phyloP scores from a whole-genome alignment of 2,888 invertebrate species.

The Lithodes maja region DNA sequence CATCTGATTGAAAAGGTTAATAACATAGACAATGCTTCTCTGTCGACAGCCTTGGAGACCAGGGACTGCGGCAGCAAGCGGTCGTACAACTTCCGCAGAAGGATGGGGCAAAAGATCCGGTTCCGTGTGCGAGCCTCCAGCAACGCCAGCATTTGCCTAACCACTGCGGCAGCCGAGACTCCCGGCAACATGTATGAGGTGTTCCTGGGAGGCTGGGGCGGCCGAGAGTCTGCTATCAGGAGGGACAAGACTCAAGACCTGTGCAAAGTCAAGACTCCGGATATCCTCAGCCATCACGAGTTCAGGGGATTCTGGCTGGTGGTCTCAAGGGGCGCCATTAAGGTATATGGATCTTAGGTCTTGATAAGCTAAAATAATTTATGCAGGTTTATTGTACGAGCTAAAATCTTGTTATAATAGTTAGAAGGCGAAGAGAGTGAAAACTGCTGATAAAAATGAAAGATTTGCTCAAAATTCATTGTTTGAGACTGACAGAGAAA shows the following conservation, averaged over 20 bases:
- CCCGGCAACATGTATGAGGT: conserved; percentile 29
- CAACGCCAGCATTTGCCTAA: conserved; percentile 32
- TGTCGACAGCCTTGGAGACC: too few relatives aligned
- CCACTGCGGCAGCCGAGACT: background rate
- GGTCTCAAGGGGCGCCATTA: conserved; percentile 9
- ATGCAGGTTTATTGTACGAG: too few relatives aligned
- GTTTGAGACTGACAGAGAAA: too few relatives aligned
- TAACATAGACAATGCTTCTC: too few relatives aligned
- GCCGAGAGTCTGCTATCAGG: conserved; percentile 25
- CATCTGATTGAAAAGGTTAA: too few relatives aligned
- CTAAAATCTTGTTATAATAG: too few relatives aligned
- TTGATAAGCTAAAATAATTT: too few relatives aligned
- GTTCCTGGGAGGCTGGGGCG: conserved; percentile 29
- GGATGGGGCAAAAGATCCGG: background rate
- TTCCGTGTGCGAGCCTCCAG: conserved; percentile 20
- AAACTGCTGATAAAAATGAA: too few relatives aligned
- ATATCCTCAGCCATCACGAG: background rate
- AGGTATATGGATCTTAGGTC: background rate
- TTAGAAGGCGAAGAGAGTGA: too few relatives aligned
- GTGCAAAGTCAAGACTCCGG: background rate
- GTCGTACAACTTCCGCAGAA: background rate
- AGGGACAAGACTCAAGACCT: conserved; percentile 36
- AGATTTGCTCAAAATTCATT: too few relatives aligned
- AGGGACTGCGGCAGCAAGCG: background rate
- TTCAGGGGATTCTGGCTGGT: conserved; percentile 35